These are phyloP conservation scores for Synergus gifuensis DNA, from an alignment of 2,888 invertebrate genomes.

Conservation along the genomic window DNA sequence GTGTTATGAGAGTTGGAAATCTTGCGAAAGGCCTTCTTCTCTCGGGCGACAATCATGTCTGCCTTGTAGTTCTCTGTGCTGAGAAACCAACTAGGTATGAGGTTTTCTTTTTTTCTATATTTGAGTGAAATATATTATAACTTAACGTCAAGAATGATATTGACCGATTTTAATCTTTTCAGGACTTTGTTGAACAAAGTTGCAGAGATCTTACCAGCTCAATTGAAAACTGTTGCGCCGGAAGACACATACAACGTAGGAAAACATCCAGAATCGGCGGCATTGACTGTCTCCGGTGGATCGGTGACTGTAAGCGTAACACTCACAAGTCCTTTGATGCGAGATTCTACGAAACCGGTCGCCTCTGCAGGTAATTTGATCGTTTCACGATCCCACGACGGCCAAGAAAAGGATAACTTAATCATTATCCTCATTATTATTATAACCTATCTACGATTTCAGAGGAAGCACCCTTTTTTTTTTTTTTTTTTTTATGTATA, in stretches of 20 bases:
- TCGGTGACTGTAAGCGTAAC: conserved; percentile 90
- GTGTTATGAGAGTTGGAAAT: conserved; percentile 97
- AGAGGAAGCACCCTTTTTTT: conserved; percentile 56
- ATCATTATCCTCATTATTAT: conserved; percentile 47
- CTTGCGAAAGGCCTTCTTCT: conserved; percentile 93
- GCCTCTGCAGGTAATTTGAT: conserved; percentile 72
- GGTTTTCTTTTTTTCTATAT: background rate
- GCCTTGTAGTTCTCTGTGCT: conserved; percentile 95
- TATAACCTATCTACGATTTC: conserved; percentile 38
- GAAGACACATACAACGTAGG: conserved; percentile 91
- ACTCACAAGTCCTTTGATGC: conserved; percentile 94
- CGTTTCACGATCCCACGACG: conserved; percentile 63
- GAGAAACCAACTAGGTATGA: conserved; percentile 90
- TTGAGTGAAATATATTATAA: background rate
- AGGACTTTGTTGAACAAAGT: conserved; percentile 91
- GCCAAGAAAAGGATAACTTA: conserved; percentile 77
- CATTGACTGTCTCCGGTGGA: conserved; percentile 90
- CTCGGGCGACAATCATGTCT: conserved; percentile 92
- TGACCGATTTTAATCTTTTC: conserved; percentile 42
- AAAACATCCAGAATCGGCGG: conserved; percentile 90
- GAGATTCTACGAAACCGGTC: conserved; percentile 81
- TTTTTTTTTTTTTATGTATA: too few species aligned
- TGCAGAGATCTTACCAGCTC: conserved; percentile 89
- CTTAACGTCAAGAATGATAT: too few species aligned
- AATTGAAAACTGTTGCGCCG: conserved; percentile 85